Base-by-base conservation (phyloP, 2,113 vertebrate genomes). In the Cyprinodon brontotheroides region DNA sequence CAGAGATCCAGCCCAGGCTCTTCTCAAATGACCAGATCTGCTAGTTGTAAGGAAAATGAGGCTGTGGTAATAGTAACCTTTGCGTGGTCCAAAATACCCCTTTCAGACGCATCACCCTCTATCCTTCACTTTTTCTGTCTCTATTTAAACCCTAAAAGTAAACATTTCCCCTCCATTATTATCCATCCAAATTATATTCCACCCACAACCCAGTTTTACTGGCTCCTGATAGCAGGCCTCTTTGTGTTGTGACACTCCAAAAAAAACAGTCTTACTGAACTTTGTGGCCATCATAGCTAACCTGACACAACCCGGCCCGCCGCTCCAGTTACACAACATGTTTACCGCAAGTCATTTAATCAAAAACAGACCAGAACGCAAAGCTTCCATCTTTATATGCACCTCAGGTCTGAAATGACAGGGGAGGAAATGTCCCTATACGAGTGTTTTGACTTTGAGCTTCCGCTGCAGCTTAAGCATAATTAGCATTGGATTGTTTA, bases 181-280 rank as follows among this genome's bases (percentile, higher is more conserved):
- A 79, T 78, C 68, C 77, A 61, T 92, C 85, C 86, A 89, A 89
- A 89, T 88, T 84, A 90, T 88, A 86, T 90, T 90, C 86, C 88
- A 68, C 84, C 90, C 89, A 81, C 88, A 89, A 77, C 85, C 83
- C 71, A n/a, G 45, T 86, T 84, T 85, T 63, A 76, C 87, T 82
- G 89, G 84, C 83, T 85, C 80, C 14, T 9, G 79, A 84, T 76
- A 59, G 70, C 2, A 59, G 85, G 85, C 88, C 87, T 85, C 85
- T 84, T 83, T 70, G 71, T 83, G 82, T 87, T 85, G 83, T 80
- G 84, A 83, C 83, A 76, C 83, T 89, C 90, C 91, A 92, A 92
- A 87, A 82, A 87, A 92, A 93, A 92, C 86, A 89, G 78, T 86
- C 87, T 88, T 83, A 84, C 83, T 77, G 87, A 83, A 89, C 72